phyloP scores from a whole-genome alignment of 2,113 vertebrate genomes.

The Arizona elegans region DNA sequence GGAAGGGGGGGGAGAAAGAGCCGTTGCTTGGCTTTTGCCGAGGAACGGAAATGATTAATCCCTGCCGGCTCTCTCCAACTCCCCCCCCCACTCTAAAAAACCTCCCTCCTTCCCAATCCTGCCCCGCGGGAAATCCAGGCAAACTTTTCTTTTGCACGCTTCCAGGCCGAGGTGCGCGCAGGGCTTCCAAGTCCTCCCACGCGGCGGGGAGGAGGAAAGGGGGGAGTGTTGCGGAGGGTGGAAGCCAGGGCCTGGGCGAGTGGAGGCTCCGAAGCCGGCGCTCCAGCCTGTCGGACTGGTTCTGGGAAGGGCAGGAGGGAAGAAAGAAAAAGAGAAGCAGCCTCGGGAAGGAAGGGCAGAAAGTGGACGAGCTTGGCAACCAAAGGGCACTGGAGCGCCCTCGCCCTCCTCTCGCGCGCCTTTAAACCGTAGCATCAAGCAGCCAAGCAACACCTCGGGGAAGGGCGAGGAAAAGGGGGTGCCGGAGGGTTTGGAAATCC shows the following conservation, averaged over 20 bases:
- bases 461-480: not conserved
- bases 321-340: not conserved
- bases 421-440: not conserved
- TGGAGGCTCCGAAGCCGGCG: slow-evolving; percentile 41
- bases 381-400: not conserved
- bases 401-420: not conserved
- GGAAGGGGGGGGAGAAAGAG: no score
- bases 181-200: not conserved
- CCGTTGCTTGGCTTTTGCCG: not conserved
- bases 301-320: slow-evolving; percentile 50
- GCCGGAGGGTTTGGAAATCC: not conserved
- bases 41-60: slow-evolving; percentile 3
- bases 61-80: not conserved
- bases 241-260: not conserved
- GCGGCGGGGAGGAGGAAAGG: not conserved
- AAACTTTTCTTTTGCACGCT: not conserved
- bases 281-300: slow-evolving; percentile 63
- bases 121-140: not conserved
- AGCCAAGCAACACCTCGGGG: not conserved
- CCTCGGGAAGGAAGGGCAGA: not conserved
- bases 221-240: not conserved
- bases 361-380: slow-evolving; percentile 17
- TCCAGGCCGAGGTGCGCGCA: not conserved
- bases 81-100: no score
- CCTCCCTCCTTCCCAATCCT: not conserved